phyloP scores from a whole-genome alignment of 2,113 vertebrate species.

The Labeo rohita region DNA sequence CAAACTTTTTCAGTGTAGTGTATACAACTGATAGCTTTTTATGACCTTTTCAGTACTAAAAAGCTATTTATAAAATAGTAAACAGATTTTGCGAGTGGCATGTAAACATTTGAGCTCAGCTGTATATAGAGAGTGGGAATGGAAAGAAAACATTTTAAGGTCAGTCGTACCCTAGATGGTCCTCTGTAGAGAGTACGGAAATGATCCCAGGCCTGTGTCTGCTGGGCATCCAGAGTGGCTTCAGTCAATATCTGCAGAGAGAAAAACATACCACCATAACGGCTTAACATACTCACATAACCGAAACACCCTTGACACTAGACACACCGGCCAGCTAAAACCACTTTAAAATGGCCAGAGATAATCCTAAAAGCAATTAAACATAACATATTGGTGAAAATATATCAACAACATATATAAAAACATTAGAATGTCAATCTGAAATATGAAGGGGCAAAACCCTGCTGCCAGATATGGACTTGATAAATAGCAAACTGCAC shows the following conservation, averaged over 20 bases:
- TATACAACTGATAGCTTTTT: not conserved
- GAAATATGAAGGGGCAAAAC: not conserved
- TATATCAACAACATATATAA: not conserved
- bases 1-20: not conserved
- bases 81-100: not conserved
- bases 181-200: conserved; percentile 89
- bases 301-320: not conserved
- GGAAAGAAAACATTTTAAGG: not conserved
- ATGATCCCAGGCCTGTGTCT: conserved; percentile 92
- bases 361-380: not conserved
- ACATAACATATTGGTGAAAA: not conserved
- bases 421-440: not conserved
- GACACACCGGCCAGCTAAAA: not conserved
- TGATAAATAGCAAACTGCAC: not conserved
- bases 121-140: too few species aligned
- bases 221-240: conserved; percentile 85
- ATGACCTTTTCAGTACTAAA: not conserved
- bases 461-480: not conserved
- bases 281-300: conserved; percentile 3
- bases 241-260: conserved; percentile 78
- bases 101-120: not conserved
- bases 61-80: not conserved
- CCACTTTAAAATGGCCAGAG: not conserved
- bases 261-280: conserved; percentile 36
- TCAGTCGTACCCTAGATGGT: conserved; percentile 83